A percentile compares a stretch with the other conserved stretches of the same genome.
phyloP scores from a whole-genome alignment of 37 sponge, comb jelly and placozoan species.

The Geodia barretti region DNA sequence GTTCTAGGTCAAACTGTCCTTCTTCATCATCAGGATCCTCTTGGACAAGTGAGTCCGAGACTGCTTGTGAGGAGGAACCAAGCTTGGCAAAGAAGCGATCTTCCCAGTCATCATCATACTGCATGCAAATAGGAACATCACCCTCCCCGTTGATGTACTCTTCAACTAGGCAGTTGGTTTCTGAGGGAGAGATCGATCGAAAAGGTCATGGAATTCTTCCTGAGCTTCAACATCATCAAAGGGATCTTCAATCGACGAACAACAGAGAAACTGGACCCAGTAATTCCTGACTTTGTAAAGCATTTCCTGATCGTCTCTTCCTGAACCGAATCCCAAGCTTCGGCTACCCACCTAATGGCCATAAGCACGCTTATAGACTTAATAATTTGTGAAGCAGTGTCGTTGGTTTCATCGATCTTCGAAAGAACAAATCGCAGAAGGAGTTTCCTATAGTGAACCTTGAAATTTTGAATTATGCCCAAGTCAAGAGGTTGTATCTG shows the following conservation, averaged over 20 bases:
- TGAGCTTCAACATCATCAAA: conserved; percentile 18
- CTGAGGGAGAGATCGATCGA: neutral
- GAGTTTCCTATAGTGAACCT: conserved; percentile 43
- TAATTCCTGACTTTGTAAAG: conserved; percentile 51
- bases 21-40: neutral
- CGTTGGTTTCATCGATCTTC: conserved; percentile 47
- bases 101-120: conserved; percentile 21
- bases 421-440: conserved; percentile 50
- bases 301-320: conserved; percentile 43
- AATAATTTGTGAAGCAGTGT: conserved; percentile 7
- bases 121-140: conserved; percentile 4
- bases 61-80: neutral
- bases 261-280: neutral
- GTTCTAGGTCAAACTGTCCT: conserved; percentile 7
- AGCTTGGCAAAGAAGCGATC: conserved; percentile 14
- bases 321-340: conserved; percentile 45
- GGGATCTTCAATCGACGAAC: conserved; percentile 25
- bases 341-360: conserved; percentile 18
- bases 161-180: neutral
- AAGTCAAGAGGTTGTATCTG: conserved; percentile 57
- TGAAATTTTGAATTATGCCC: conserved; percentile 63
- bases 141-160: conserved; percentile 20
- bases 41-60: neutral
- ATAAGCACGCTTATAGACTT: neutral
- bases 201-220: neutral